phyloP scores from a whole-genome alignment of 2,113 vertebrate species.

The Connochaetes taurinus region DNA sequence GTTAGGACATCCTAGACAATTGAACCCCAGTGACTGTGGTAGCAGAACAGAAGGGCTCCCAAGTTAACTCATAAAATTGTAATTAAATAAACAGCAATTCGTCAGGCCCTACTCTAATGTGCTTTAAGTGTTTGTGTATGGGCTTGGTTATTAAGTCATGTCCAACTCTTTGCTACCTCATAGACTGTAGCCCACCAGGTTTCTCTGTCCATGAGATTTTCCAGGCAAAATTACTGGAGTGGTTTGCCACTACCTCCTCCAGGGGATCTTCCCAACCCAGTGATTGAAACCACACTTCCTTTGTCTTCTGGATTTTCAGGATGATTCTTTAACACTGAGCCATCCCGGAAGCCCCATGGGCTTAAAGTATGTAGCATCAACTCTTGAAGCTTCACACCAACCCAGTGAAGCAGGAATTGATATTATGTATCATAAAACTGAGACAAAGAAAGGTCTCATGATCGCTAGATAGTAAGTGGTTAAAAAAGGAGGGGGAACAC shows the following conservation, averaged over 20 bases:
- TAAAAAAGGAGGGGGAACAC: rapidly evolving
- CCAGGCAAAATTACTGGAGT: neutral
- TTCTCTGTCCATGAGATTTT: neutral
- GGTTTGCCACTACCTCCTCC: neutral
- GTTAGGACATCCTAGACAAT: neutral
- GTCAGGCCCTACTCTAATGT: neutral
- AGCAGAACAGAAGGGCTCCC: neutral
- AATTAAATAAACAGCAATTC: neutral
- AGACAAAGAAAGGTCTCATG: neutral
- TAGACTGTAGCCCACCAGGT: neutral
- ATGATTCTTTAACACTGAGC: neutral
- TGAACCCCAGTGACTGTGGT: neutral
- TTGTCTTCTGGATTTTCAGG: neutral
- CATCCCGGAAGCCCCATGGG: neutral
- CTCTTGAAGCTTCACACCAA: neutral
- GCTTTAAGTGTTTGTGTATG: neutral
- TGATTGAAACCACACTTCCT: neutral
- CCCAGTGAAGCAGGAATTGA: neutral
- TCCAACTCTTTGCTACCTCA: neutral
- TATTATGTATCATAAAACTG: neutral
- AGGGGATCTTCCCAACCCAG: neutral
- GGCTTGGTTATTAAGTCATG: neutral
- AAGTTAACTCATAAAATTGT: neutral
- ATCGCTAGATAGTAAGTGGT: neutral
- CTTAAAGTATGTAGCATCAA: neutral